phyloP scores from a whole-genome alignment of 1,140 invertebrate species.

The Zaprionus gabonicus region DNA sequence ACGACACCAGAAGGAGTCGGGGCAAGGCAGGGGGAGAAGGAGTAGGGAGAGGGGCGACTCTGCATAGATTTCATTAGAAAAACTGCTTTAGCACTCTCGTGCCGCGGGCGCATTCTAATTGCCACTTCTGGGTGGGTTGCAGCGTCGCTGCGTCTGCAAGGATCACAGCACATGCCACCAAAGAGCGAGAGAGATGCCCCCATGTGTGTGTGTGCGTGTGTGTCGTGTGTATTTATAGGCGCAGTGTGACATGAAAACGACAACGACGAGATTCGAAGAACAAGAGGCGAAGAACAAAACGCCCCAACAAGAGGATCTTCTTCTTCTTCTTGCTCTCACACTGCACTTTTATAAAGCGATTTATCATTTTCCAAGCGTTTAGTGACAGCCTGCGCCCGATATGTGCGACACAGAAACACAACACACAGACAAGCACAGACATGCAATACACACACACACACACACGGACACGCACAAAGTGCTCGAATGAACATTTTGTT shows the following conservation, averaged over 20 bases:
- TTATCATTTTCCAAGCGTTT: conserved; percentile 81
- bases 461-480: conserved; percentile 14
- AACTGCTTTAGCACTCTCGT: conserved; percentile 48
- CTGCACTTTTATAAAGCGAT: conserved; percentile 84
- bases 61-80: conserved; percentile 77
- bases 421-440: conserved; percentile 8
- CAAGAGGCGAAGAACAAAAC: conserved; percentile 28
- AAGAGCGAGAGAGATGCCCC: not conserved
- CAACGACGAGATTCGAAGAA: conserved; percentile 38
- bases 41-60: not conserved
- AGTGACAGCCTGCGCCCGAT: conserved; percentile 76
- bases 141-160: conserved; percentile 70
- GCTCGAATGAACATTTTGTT: conserved; percentile 50
- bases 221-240: conserved; percentile 50
- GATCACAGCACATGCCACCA: conserved; percentile 54
- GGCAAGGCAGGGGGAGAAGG: not conserved
- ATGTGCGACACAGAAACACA: conserved; percentile 48
- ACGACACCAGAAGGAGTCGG: conserved; percentile 51
- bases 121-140: conserved; percentile 72
- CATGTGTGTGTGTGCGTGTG: not conserved
- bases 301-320: conserved; percentile 30
- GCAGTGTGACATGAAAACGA: conserved; percentile 58
- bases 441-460: not conserved
- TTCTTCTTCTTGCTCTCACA: conserved; percentile 38
- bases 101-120: conserved; percentile 70